Conservation (phyloP, 2,113 vertebrate species). For the Euleptes europaea region DNA sequence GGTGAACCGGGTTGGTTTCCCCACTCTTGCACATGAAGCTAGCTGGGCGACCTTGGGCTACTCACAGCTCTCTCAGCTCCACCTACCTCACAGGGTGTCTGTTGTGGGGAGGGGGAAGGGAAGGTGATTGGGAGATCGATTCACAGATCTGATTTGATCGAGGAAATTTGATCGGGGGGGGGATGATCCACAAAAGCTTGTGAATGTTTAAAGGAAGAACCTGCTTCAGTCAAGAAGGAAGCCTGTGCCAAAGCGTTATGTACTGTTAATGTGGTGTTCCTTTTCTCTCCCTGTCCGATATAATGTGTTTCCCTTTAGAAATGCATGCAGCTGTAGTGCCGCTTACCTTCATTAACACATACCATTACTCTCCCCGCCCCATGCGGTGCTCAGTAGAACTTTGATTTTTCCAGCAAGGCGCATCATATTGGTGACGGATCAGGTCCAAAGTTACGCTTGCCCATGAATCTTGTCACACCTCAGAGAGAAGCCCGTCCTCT, state of each 20-base stretch:
- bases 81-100: too few relatives aligned
- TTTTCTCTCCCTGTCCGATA: constrained; percentile 41
- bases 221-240: constrained; percentile 35
- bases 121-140: too few relatives aligned
- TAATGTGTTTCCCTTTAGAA: constrained; percentile 32
- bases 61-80: too few relatives aligned
- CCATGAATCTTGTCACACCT: constrained; percentile 30
- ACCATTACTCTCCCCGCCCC: constrained; percentile 37
- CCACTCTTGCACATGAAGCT: too few relatives aligned
- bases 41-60: too few relatives aligned
- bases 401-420: constrained; percentile 21
- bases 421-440: constrained; percentile 37
- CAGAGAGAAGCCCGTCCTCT: not conserved
- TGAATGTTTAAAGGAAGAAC: constrained; percentile 26
- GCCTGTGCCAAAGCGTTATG: constrained; percentile 42
- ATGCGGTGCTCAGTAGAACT: constrained; percentile 16
- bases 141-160: too few relatives aligned
- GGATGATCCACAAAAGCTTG: constrained; percentile 37
- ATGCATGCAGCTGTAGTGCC: constrained; percentile 44
- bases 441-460: constrained; percentile 28
- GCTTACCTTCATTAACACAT: constrained; percentile 43
- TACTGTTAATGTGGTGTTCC: constrained; percentile 22
- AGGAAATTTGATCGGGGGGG: too few relatives aligned
- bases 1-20: too few relatives aligned
- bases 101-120: too few relatives aligned